Evolutionary conservation across 1,140 invertebrate genomes (phyloP).

Genomic region (Lycorma delicatula): DNA sequence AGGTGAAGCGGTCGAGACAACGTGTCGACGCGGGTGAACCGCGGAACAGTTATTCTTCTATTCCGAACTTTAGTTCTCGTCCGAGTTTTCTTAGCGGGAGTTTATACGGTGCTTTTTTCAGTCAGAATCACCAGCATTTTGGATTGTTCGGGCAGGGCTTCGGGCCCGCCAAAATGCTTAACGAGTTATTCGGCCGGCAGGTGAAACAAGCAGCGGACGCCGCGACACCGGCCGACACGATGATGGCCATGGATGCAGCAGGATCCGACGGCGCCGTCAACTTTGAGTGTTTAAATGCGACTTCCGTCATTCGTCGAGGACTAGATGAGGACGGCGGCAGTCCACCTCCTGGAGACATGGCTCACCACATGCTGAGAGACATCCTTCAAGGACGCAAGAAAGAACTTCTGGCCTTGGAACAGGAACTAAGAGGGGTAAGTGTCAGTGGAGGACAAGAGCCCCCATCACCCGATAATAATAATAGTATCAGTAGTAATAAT

Average conservation of each 20-base stretch:
- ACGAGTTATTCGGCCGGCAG: conserved; percentile 62
- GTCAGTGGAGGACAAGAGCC: conserved; percentile 31
- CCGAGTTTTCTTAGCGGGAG: conserved; percentile 71
- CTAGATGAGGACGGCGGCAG: conserved; percentile 27
- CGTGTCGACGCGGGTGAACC: conserved; percentile 89
- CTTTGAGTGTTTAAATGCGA: conserved; percentile 28
- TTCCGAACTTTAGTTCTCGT: conserved; percentile 75
- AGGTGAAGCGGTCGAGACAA: conserved; percentile 83
- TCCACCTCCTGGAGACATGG: conserved; percentile 35
- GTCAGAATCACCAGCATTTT: conserved; percentile 69
- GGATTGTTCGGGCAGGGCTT: conserved; percentile 69
- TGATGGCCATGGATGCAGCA: conserved; percentile 32
- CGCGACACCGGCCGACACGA: conserved; percentile 49
- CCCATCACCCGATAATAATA: conserved; percentile 43
- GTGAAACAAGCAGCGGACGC: conserved; percentile 60
- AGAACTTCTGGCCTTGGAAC: conserved; percentile 55
- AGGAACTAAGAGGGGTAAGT: conserved; percentile 43
- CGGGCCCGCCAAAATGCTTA: conserved; percentile 64
- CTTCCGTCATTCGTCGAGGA: conserved; percentile 29
- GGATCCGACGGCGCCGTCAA: conserved; percentile 22
- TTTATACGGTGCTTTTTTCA: conserved; percentile 71
- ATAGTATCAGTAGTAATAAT: conserved; percentile 38
- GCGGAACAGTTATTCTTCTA: conserved; percentile 83
- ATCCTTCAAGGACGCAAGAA: conserved; percentile 74
- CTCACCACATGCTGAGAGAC: conserved; percentile 70